A percentile compares a stretch with the other conserved stretches of the same genome.
Conservation (phyloP, 2,113 vertebrate genomes). For the Lycocorax pyrrhopterus region DNA sequence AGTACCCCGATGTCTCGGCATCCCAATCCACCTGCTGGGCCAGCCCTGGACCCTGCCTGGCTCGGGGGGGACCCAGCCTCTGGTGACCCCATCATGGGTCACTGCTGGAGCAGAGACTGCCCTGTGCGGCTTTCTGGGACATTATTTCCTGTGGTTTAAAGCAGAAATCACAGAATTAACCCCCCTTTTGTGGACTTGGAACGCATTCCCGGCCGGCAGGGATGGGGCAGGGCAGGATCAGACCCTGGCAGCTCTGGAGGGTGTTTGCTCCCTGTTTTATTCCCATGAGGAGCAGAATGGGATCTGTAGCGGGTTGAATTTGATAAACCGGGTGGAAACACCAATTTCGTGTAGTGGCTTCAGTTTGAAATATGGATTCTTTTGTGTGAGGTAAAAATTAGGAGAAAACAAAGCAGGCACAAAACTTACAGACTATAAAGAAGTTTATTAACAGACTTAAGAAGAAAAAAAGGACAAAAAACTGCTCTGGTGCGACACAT, state of each 20-base stretch:
- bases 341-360: too few species aligned
- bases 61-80: background rate
- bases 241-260: background rate
- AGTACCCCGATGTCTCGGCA: accelerated
- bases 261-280: background rate
- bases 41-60: background rate
- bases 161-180: background rate
- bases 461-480: too few species aligned
- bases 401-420: too few species aligned
- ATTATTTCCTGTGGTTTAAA: background rate
- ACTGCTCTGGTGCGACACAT: too few species aligned
- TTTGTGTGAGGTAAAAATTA: too few species aligned
- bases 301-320: too few species aligned
- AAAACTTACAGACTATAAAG: too few species aligned
- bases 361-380: too few species aligned
- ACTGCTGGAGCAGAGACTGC: background rate
- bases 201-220: accelerated
- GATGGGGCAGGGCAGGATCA: background rate
- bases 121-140: background rate
- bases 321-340: too few species aligned
- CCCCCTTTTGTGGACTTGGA: background rate
- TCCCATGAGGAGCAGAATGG: background rate
- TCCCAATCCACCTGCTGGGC: background rate
- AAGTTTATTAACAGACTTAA: too few species aligned
- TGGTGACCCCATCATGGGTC: accelerated